These are phyloP conservation scores for Villa cingulata DNA, from an alignment of 2,888 invertebrate species.

Conservation along the genomic window DNA sequence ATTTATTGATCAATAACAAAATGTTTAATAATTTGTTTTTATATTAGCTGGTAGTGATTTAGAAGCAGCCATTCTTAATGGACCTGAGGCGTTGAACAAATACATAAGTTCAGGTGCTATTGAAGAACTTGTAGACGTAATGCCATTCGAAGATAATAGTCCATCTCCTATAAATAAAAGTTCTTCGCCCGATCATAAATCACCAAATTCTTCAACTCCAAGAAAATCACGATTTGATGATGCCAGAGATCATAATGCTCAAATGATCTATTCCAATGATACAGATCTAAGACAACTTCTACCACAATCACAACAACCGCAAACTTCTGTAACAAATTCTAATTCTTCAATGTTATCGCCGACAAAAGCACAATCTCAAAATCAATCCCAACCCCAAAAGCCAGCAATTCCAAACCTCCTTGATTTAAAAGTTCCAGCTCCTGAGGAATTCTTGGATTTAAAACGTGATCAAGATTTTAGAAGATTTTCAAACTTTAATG, in stretches of 20 bases:
- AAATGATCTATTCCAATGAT: conserved; percentile 22
- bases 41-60: conserved; percentile 56
- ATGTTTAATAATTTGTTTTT: background rate
- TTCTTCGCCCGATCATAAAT: conserved; percentile 21
- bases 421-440: conserved; percentile 26
- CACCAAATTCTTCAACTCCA: conserved; percentile 21
- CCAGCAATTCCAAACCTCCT: conserved; percentile 28
- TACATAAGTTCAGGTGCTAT: conserved; percentile 68
- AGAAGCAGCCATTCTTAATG: conserved; percentile 62
- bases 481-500: conserved; percentile 9
- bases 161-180: conserved; percentile 21
- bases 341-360: background rate
- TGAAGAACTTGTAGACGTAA: conserved; percentile 64
- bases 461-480: conserved; percentile 12
- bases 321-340: background rate
- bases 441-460: conserved; percentile 10
- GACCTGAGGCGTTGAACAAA: conserved; percentile 61
- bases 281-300: conserved; percentile 3
- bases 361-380: background rate
- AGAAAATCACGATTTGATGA: conserved; percentile 33
- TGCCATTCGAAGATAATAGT: conserved; percentile 48
- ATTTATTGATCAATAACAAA: background rate
- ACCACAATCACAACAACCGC: background rate
- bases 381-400: conserved; percentile 17
- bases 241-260: conserved; percentile 30